Evolutionary conservation across 2,113 vertebrate species (phyloP), one percentile per base, ranked within the genome.

Genomic region (Lates calcarifer): DNA sequence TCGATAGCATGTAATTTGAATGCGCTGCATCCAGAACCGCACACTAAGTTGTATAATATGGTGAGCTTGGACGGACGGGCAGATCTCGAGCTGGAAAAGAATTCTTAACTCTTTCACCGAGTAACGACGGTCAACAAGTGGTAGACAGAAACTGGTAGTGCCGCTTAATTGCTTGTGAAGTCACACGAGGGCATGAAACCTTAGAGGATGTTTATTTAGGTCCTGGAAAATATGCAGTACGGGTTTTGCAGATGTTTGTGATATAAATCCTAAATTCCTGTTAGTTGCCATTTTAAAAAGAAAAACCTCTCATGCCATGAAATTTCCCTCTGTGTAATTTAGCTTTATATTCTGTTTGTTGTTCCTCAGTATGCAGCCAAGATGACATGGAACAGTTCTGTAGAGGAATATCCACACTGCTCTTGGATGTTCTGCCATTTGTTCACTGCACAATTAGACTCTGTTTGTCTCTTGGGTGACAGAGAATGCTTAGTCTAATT

Each of bases 1-100:
- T 77, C 11, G 86, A 94, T 94, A 94, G 87, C 89, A 87, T 94
- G 83, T 92, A 90, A 93, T 94, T 95, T 94, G 86, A 92, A 91
- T 85, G 90, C 43, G 43, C 86, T 83, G 75, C 66, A 75, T 92
- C 90, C 90, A 93, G 92, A 95, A 93, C 92, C 91, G 39, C 91
- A 91, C 65, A 81, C 79, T 79, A 76, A 81, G 81, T 91, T 93
- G 83, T 91, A 88, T 93, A 92, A 93, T 82, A 76, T 86, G 81
- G 89, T 84, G 75, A 84, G 82, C 77, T 85, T 89, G 84, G 84
- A 85, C 49, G 26, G 37, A 80, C 15, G 43, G 74, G 57, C 70
- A 65, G 56, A 84, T 85, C 78, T 76, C 9, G 72, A 49, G 62
- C 7, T 81, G 75, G 76, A 73, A 81, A 79, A 77, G 39, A 71